Evolutionary conservation across 1,140 invertebrate genomes (phyloP).

Genomic region (Acromyrmex charruanus): DNA sequence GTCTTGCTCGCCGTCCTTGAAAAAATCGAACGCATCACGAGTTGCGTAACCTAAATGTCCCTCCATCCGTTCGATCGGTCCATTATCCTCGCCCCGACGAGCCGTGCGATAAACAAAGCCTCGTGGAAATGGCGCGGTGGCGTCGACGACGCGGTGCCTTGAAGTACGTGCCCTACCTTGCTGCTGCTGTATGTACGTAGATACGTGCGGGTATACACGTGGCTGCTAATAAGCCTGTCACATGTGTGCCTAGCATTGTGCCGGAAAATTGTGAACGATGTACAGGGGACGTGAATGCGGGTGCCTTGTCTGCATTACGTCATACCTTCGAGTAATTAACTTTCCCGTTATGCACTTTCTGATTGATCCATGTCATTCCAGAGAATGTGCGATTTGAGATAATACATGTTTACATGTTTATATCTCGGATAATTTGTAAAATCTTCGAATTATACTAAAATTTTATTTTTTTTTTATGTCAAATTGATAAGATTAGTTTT

Average conservation of each 20-base stretch:
- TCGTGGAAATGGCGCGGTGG: slow-evolving; percentile 20
- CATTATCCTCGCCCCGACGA: slow-evolving; percentile 62
- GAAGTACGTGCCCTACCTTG: background rate
- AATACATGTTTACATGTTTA: background rate
- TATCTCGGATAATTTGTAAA: background rate
- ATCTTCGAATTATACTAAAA: background rate
- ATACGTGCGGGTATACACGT: slow-evolving; percentile 59
- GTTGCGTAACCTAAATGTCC: slow-evolving; percentile 71
- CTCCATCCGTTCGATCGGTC: slow-evolving; percentile 69
- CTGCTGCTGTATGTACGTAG: background rate
- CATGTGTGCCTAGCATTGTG: slow-evolving; percentile 50
- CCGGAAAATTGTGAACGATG: slow-evolving; percentile 53
- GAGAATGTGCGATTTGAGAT: background rate
- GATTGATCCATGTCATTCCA: slow-evolving; percentile 13
- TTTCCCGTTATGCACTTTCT: background rate
- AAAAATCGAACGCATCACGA: slow-evolving; percentile 59
- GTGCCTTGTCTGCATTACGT: slow-evolving; percentile 13
- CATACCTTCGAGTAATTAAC: slow-evolving; percentile 40
- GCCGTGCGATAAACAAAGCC: slow-evolving; percentile 70
- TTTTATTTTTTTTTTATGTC: too few relatives aligned
- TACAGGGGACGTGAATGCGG: slow-evolving; percentile 37
- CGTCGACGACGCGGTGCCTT: background rate
- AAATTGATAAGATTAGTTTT: too few relatives aligned
- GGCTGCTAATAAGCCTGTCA: slow-evolving; percentile 69
- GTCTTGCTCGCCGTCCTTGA: slow-evolving; percentile 52